phyloP scores from a whole-genome alignment of 2,113 vertebrate species.

The Crotalus viridis region DNA sequence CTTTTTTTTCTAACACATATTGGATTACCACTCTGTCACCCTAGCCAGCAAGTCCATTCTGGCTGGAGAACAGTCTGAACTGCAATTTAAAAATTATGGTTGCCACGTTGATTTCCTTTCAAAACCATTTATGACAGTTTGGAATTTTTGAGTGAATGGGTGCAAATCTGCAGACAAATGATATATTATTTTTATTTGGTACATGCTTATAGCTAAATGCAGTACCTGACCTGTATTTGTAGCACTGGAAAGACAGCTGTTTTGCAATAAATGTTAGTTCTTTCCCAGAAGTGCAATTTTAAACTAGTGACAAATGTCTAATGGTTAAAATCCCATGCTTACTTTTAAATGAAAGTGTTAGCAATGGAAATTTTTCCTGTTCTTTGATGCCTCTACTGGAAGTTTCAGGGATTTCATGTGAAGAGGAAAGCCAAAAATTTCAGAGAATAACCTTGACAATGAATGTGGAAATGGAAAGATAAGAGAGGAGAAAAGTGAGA shows the following conservation, averaged over 20 bases:
- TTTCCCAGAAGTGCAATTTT: background rate
- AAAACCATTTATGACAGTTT: background rate
- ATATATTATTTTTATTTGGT: background rate
- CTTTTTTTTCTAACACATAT: background rate
- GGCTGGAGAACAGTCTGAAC: background rate
- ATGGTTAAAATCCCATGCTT: background rate
- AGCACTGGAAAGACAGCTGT: background rate
- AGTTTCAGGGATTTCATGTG: background rate
- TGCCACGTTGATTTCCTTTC: background rate
- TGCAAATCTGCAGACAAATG: background rate
- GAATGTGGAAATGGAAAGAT: background rate
- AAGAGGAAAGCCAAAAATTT: background rate
- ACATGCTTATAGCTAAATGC: background rate
- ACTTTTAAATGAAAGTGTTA: background rate
- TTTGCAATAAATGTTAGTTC: conserved; percentile 18
- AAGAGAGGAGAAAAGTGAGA: background rate
- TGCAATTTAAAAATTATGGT: background rate
- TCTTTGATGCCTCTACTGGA: background rate
- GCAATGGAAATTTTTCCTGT: background rate
- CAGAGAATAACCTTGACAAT: background rate
- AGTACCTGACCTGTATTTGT: background rate
- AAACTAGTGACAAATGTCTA: background rate
- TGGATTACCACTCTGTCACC: background rate
- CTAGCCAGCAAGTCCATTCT: background rate
- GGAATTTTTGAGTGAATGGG: background rate